Percentiles rank a stretch among this genome's conserved stretches.
phyloP scores from a whole-genome alignment of 2,113 vertebrate genomes.

The Petrocephalus zakoni region DNA sequence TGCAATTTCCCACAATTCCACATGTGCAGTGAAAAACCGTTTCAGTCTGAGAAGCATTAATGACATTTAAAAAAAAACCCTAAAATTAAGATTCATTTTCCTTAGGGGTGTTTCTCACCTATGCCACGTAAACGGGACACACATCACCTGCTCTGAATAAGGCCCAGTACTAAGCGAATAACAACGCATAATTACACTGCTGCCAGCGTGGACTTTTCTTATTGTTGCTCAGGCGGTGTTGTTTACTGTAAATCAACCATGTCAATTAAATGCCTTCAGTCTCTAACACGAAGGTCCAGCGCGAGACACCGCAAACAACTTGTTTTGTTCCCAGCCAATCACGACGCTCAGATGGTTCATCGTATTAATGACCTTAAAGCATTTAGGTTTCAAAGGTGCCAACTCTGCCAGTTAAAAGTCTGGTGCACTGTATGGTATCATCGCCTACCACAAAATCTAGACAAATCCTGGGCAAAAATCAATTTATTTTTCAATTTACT shows the following conservation, averaged over 20 bases:
- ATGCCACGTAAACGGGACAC: neutral
- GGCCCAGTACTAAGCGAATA: conserved; percentile 4
- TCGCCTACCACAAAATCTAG: neutral
- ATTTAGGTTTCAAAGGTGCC: neutral
- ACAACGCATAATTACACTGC: neutral
- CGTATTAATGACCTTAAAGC: neutral
- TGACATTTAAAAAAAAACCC: neutral
- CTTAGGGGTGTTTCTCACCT: neutral
- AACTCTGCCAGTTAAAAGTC: neutral
- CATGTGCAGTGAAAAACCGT: neutral
- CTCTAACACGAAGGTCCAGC: neutral
- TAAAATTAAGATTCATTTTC: neutral
- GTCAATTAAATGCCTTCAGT: neutral
- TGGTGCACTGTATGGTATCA: neutral
- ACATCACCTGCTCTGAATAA: neutral
- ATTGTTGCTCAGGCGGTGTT: conserved; percentile 3
- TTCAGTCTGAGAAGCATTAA: neutral
- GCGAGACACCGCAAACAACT: neutral
- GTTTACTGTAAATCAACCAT: conserved; percentile 5
- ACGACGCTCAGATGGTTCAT: neutral
- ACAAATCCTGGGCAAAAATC: neutral
- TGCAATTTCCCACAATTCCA: neutral
- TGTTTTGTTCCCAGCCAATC: neutral
- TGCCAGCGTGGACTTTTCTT: neutral
- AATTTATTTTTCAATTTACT: neutral